Base-by-base conservation (phyloP, 2,113 vertebrate genomes). In the Ellobius talpinus region DNA sequence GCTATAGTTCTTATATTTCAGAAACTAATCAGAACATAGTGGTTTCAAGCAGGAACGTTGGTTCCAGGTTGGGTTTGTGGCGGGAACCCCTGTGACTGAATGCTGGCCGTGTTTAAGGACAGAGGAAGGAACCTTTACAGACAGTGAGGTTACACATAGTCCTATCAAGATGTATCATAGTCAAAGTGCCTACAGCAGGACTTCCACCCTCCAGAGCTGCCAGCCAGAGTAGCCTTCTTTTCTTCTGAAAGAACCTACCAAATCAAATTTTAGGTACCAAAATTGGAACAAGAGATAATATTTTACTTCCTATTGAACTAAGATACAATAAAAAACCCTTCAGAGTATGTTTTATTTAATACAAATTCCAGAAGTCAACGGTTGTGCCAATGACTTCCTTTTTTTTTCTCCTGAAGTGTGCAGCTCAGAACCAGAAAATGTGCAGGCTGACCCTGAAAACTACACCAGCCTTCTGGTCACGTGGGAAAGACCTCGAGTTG, bases 371-470 rank as follows among this genome's bases (percentile, higher is more conserved):
- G 10, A 81, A 82, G 97, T 94, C 72, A 91, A 96, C 94, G 50
- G 77, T 92, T 65, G 23, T 14, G 11, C 39, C 42, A 17, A 58
- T 96, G 84, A 39, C 47, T 79, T 86, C 24, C 11, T 36, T 92
- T 90, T 93, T 93, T 82, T 93, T 84, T 42, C 89, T 96, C 90
- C 96, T 95, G 39, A 98, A 99, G 99, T 99, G 98, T 99, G 99
- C 98, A 99, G 99, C 95, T 99, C 99, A 26, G 99, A 99, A 98
- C 99, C 99, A 45, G 99, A 99, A 98, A 99, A 99, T 96, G 98
- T 99, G 85, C 99, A 99, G 29, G 99, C 99, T 8, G 98, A 98
- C 79, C 99, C 99, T 61, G 98, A 99, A 97, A 99, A 99, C 97
- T 99, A 99, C 65, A 99, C 99, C 91, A 99, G 99, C 96, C 99